These are phyloP conservation scores for Pseudomyrmex dendroicus DNA, from an alignment of 1,140 invertebrate genomes.

Conservation along the genomic window DNA sequence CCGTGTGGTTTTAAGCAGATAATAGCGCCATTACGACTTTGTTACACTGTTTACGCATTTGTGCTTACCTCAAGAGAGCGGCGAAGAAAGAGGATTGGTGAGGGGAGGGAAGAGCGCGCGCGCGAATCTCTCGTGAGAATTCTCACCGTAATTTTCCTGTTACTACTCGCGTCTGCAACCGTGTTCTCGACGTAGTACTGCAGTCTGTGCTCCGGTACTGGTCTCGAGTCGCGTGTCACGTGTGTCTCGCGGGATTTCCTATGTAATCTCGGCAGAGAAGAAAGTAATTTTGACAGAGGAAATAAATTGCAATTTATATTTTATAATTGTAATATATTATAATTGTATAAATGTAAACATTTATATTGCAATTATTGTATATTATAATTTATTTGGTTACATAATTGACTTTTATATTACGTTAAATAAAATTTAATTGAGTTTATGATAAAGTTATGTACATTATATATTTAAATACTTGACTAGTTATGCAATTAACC, in stretches of 20 bases:
- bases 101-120: neutral
- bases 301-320: too few relatives aligned
- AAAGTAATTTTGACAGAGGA: too few relatives aligned
- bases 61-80: neutral
- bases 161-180: neutral
- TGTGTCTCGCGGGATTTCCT: neutral
- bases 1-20: constrained; percentile 55
- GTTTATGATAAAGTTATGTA: too few relatives aligned
- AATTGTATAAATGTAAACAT: too few relatives aligned
- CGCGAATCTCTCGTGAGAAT: constrained; percentile 36
- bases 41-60: constrained; percentile 54
- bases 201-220: neutral
- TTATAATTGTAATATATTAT: too few relatives aligned
- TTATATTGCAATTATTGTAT: too few relatives aligned
- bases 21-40: constrained; percentile 51
- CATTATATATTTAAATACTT: too few relatives aligned
- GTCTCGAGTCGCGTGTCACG: constrained; percentile 21
- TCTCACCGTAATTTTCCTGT: constrained; percentile 25
- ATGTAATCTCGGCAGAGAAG: neutral
- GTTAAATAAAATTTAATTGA: too few relatives aligned
- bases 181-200: too few relatives aligned
- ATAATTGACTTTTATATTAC: too few relatives aligned
- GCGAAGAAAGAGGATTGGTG: neutral
- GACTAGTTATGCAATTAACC: too few relatives aligned
- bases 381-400: too few relatives aligned